These are phyloP conservation scores for Dascyllus trimaculatus DNA, from an alignment of 2,113 vertebrate species.

Conservation along the genomic window DNA sequence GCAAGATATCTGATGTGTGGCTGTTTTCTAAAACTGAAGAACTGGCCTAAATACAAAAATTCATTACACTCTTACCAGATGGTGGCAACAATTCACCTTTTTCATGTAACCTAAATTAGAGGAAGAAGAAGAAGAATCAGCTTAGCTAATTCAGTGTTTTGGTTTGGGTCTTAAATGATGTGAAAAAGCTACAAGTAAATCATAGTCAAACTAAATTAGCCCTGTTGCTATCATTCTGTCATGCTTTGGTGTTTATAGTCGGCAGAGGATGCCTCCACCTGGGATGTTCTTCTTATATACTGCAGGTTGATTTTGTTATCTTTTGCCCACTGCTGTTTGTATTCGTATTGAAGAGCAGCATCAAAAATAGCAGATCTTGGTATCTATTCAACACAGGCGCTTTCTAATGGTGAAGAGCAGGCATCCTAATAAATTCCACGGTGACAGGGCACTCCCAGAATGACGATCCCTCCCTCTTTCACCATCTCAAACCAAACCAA, in stretches of 20 bases:
- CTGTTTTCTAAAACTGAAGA: not conserved
- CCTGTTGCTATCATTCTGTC: not conserved
- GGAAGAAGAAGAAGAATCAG: not conserved
- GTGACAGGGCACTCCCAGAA: conserved; percentile 44
- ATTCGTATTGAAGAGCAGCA: conserved; percentile 13
- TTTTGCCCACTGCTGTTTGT: not conserved
- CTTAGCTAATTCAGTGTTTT: not conserved
- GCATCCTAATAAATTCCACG: conserved; percentile 40
- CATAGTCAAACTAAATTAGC: not conserved
- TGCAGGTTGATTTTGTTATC: conserved; percentile 9
- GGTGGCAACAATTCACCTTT: conserved; percentile 9
- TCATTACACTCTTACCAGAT: not conserved
- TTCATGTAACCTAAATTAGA: not conserved
- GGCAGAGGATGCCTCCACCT: not conserved
- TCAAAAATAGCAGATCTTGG: conserved; percentile 4
- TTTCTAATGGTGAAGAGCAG: conserved; percentile 8
- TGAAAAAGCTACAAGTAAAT: not conserved
- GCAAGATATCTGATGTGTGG: not conserved
- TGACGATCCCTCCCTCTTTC: conserved; percentile 32
- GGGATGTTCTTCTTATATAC: not conserved
- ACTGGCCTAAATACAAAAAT: not conserved
- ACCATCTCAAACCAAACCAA: conserved; percentile 47
- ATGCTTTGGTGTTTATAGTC: not conserved
- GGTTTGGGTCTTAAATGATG: not conserved
- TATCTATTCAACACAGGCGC: not conserved